Conservation (phyloP, 1,140 invertebrate genomes). For the Charaxes varanes region DNA sequence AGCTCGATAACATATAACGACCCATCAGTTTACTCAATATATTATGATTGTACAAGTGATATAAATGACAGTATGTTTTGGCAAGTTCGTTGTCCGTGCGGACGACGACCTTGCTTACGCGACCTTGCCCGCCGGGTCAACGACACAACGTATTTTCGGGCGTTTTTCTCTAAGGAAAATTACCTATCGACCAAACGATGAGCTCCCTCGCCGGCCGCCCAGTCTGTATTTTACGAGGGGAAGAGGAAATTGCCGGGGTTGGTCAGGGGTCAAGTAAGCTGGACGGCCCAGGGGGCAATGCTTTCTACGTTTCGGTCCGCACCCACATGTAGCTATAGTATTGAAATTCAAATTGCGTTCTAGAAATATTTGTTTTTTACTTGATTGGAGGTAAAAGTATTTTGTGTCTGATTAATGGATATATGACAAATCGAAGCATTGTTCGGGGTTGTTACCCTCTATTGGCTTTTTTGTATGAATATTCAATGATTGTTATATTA, state of each 20-base stretch:
- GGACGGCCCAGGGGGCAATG: constrained; percentile 33
- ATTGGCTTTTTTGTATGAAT: no score
- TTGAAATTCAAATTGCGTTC: constrained; percentile 14
- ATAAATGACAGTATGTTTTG: constrained; percentile 31
- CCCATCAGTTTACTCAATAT: constrained; percentile 17
- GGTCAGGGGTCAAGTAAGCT: constrained; percentile 20
- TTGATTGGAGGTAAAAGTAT: no score
- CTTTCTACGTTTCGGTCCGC: constrained; percentile 24
- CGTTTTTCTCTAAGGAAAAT: constrained; percentile 62
- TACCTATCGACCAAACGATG: constrained; percentile 32
- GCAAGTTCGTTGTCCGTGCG: constrained; percentile 25
- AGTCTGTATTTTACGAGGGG: neutral
- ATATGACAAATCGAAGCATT: no score
- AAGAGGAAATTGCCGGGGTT: neutral
- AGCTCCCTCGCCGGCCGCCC: constrained; percentile 22
- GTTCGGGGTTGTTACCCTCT: no score
- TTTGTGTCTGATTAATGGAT: no score
- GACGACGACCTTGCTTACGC: constrained; percentile 38
- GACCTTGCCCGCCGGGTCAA: constrained; percentile 42
- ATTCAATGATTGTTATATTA: no score
- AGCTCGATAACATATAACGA: constrained; percentile 9
- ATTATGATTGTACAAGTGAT: constrained; percentile 18
- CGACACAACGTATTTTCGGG: constrained; percentile 44
- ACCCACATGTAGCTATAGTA: constrained; percentile 21
- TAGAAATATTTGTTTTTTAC: constrained; percentile 10